phyloP scores from a whole-genome alignment of 2,888 invertebrate genomes.

The Odontothrips loti region DNA sequence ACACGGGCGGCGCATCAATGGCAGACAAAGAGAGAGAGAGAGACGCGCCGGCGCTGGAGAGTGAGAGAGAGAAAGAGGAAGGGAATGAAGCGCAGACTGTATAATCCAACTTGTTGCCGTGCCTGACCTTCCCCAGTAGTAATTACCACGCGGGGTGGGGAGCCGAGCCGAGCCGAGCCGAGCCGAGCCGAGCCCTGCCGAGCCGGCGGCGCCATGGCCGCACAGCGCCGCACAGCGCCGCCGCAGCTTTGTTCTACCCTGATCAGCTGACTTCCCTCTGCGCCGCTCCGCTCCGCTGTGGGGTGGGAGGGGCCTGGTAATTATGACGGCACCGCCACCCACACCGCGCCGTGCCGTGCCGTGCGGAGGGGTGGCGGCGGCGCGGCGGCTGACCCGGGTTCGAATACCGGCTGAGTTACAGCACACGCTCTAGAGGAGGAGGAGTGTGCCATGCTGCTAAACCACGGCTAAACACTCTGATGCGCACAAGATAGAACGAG shows the following conservation, averaged over 20 bases:
- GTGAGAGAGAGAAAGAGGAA: not conserved
- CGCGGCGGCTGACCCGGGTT: too few species aligned
- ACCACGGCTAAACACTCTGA: too few species aligned
- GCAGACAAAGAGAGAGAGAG: not conserved
- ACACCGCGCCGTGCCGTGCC: not conserved
- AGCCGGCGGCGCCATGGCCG: too few species aligned
- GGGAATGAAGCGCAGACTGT: not conserved
- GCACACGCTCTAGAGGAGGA: too few species aligned
- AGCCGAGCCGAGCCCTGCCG: too few species aligned
- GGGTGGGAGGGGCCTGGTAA: not conserved
- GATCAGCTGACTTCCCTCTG: not conserved
- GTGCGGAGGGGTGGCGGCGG: not conserved
- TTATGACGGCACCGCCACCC: not conserved
- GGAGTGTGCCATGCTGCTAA: too few species aligned
- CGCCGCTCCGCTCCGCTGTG: not conserved
- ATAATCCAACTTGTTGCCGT: constrained; percentile 2
- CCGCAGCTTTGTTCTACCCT: not conserved
- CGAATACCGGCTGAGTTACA: too few species aligned
- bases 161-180: not conserved
- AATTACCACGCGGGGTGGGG: constrained; percentile 7
- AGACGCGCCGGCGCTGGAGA: not conserved
- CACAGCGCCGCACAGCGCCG: not conserved
- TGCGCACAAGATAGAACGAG: too few species aligned
- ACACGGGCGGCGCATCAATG: not conserved
- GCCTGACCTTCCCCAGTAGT: constrained; percentile 7